phyloP scores from a whole-genome alignment of 2,113 vertebrate genomes.

The Axis porcinus region DNA sequence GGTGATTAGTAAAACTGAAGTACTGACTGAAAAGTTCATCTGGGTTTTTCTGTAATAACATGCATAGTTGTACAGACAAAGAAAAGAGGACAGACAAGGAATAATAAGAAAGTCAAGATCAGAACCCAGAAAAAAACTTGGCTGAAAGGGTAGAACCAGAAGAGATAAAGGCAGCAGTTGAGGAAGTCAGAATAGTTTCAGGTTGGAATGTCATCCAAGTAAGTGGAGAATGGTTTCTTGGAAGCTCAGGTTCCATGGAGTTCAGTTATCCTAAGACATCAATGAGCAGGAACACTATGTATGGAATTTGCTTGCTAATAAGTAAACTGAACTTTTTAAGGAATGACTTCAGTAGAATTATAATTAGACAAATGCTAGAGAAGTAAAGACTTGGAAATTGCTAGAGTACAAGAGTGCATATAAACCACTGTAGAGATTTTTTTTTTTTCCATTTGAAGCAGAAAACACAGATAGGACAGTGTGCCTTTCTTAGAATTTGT shows the following conservation, averaged over 20 bases:
- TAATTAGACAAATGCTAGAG: not conserved
- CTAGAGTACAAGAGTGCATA: not conserved
- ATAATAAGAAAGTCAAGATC: not conserved
- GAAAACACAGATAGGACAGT: not conserved
- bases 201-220: not conserved
- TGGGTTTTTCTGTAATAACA: not conserved
- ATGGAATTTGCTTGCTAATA: not conserved
- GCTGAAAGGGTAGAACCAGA: not conserved
- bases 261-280: not conserved
- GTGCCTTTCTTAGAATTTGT: not conserved
- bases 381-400: not conserved
- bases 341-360: not conserved
- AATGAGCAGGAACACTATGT: not conserved
- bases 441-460: not conserved
- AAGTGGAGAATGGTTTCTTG: not conserved
- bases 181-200: not conserved
- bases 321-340: not conserved
- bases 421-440: not conserved
- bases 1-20: not conserved
- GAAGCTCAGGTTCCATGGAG: not conserved
- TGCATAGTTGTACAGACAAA: not conserved
- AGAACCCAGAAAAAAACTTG: not conserved
- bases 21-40: not conserved
- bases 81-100: not conserved
- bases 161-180: not conserved